phyloP scores from a whole-genome alignment of 2,888 invertebrate species.

The Drosophila prolongata region DNA sequence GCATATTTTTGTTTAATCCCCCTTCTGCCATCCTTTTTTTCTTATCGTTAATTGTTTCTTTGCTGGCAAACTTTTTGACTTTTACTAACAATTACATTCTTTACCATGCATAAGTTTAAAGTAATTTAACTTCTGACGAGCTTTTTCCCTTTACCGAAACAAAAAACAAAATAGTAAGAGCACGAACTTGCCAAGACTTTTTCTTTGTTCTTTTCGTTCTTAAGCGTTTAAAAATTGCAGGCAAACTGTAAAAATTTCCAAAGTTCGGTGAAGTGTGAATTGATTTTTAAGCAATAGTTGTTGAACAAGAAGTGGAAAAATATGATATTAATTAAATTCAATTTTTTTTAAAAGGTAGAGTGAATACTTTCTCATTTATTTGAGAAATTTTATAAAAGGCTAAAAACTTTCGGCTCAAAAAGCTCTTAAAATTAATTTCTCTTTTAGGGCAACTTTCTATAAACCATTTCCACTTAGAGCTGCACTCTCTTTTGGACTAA shows the following conservation, averaged over 20 bases:
- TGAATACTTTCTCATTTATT: background rate
- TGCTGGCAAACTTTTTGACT: constrained; percentile 50
- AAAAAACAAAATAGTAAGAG: constrained; percentile 23
- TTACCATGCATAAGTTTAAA: constrained; percentile 57
- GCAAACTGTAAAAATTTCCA: constrained; percentile 12
- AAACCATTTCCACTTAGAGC: background rate
- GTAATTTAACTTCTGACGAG: constrained; percentile 72
- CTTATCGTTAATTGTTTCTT: constrained; percentile 44
- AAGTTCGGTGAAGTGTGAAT: constrained; percentile 40
- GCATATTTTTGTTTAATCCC: constrained; percentile 6
- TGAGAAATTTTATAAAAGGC: background rate
- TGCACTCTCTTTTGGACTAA: background rate
- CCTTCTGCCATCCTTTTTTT: background rate
- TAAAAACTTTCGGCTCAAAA: background rate
- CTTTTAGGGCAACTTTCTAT: background rate
- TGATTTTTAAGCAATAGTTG: constrained; percentile 19
- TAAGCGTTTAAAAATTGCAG: constrained; percentile 38
- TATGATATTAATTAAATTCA: constrained; percentile 1
- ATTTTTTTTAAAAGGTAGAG: background rate
- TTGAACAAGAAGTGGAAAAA: background rate
- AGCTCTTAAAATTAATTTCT: constrained; percentile 5
- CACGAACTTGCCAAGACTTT: constrained; percentile 51
- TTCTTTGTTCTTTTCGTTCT: constrained; percentile 24
- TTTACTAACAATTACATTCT: constrained; percentile 39
- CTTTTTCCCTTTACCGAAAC: constrained; percentile 24